phyloP scores from a whole-genome alignment of 2,113 vertebrate species.

The Aegotheles bennettii region DNA sequence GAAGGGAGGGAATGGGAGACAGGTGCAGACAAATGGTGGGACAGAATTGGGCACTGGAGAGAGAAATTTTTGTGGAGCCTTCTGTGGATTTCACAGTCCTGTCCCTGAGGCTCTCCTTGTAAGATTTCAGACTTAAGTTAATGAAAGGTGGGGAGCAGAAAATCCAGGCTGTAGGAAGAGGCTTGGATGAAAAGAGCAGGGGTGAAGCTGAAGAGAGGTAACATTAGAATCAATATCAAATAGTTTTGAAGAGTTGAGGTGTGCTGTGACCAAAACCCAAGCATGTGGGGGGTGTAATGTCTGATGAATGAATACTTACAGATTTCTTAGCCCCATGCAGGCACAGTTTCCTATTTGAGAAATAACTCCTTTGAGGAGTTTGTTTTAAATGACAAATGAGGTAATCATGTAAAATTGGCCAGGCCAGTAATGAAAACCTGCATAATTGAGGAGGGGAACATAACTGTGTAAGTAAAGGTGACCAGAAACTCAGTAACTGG shows the following conservation, averaged over 20 bases:
- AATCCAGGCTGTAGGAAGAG: background rate
- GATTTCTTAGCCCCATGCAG: background rate
- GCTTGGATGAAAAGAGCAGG: background rate
- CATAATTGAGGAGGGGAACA: background rate
- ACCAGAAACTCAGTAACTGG: background rate
- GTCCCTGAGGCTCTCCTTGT: background rate
- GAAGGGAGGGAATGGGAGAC: background rate
- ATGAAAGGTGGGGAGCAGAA: background rate
- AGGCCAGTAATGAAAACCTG: background rate
- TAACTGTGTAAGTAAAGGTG: background rate
- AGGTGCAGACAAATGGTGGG: background rate
- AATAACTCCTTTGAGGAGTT: background rate
- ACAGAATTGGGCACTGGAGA: background rate
- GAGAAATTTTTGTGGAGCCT: background rate
- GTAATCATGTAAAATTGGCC: background rate
- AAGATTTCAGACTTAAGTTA: background rate
- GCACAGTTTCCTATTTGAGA: background rate
- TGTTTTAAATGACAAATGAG: background rate
- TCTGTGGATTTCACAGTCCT: background rate
- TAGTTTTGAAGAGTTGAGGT: background rate
- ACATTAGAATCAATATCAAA: background rate
- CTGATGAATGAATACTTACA: background rate
- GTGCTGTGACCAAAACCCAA: background rate
- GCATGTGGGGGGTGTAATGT: background rate
- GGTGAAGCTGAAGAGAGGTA: background rate